Evolutionary conservation across 2,113 vertebrate genomes (phyloP), one percentile per base, ranked within the genome.

Genomic region (Lathamus discolor): DNA sequence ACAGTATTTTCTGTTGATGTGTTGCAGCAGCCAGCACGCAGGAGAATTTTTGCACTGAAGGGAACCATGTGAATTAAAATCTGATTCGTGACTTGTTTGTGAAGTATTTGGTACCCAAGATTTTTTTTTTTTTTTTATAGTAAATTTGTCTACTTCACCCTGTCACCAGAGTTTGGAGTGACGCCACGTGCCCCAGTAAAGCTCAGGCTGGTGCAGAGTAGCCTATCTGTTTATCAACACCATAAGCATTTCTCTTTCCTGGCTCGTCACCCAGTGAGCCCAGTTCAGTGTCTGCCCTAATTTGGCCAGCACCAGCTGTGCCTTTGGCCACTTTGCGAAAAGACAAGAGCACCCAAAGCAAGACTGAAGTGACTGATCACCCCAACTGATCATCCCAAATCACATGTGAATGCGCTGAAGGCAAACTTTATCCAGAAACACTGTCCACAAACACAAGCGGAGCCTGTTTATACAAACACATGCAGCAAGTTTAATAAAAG

Each of bases 391-490:
- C 17, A 8, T 8, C 49, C 39, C 44, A 22, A 28, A 35, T 11
- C 75, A 31, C 33, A 8, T 4, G 13, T 5, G 1, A 2, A n/a
- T 2, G 24, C 0, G 1, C 67, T 29, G 15, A 25, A 46, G 8
- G 12, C 41, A 46, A 35, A 69, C 33, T 44, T n/a, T 3, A 4
- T 4, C 1, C 1, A 31, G 61, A 57, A 73, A 41, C 39, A 23
- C 46, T 43, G 13, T 6, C 49, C 57, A 35, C 33, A 59, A 35
- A 59, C 22, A 35, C 15, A 2, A 48, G 46, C 11, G 29, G 64
- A 54, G 31, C 2, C 4, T 17, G 7, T 18, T 68, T 41, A 28
- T 16, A n/a, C 61, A 55, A 62, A 17, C 20, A 35, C 14, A 11
- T 41, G 48, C 54, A 74, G 52, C n/a, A 39, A 28, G 24, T 24